Evolutionary conservation across 2,113 vertebrate genomes (phyloP).

Genomic region (Colinus virginianus): DNA sequence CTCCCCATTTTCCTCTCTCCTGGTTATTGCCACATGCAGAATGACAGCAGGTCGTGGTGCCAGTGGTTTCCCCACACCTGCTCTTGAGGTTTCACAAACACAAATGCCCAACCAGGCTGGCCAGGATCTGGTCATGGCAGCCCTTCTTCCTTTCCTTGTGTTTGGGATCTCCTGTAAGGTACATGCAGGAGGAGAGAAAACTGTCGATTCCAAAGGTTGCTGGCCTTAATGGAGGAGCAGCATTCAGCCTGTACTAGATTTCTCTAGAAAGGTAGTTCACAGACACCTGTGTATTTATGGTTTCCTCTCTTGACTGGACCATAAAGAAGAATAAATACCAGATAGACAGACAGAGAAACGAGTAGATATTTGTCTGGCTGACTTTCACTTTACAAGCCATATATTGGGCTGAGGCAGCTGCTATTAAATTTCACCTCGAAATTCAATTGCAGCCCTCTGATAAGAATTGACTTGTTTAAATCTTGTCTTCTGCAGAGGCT

Average conservation of each 20-base stretch:
- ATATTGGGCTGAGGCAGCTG: not conserved
- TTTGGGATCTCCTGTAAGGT: not conserved
- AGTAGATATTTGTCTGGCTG: not conserved
- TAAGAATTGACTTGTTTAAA: not conserved
- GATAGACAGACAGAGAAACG: not conserved
- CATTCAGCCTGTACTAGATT: not conserved
- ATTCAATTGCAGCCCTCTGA: not conserved
- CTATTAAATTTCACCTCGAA: constrained; percentile 3
- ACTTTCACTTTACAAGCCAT: constrained; percentile 10
- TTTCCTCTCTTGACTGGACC: not conserved
- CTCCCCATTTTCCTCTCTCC: not conserved
- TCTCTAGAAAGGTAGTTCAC: not conserved
- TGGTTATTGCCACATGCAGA: not conserved
- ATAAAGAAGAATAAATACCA: constrained; percentile 8
- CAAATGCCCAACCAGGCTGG: not conserved
- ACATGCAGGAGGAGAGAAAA: not conserved
- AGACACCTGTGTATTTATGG: not conserved
- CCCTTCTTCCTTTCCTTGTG: not conserved
- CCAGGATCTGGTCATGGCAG: rapidly evolving
- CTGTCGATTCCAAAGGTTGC: not conserved
- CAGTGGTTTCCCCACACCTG: rapidly evolving
- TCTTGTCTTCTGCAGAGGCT: not conserved
- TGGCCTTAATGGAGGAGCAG: not conserved
- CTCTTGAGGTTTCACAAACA: not conserved
- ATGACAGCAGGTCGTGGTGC: not conserved